Evolutionary conservation across 2,888 invertebrate species (phyloP).

Genomic region (Cerceris ruficornis): DNA sequence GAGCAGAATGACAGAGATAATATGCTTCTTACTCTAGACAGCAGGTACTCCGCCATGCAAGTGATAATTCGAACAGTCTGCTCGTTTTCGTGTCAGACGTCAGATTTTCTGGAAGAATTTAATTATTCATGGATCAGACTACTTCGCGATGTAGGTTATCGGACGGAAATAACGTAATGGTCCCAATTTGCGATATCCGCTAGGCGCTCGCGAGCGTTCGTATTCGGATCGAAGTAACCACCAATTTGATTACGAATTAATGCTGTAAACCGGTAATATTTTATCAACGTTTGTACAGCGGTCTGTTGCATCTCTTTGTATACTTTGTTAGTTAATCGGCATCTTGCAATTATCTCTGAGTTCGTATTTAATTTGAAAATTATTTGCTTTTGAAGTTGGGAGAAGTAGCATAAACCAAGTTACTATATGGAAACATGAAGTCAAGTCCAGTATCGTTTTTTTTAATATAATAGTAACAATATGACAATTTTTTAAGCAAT

Average conservation of each 20-base stretch:
- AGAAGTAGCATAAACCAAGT: no score
- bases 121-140: slow-evolving; percentile 78
- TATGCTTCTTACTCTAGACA: slow-evolving; percentile 70
- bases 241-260: slow-evolving; percentile 28
- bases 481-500: no score
- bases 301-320: not conserved
- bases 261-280: slow-evolving; percentile 1
- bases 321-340: no score
- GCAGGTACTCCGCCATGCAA: slow-evolving; percentile 78
- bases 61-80: slow-evolving; percentile 78
- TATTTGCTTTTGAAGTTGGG: no score
- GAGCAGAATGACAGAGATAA: slow-evolving; percentile 22
- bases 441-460: no score
- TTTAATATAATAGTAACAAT: no score
- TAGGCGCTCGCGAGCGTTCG: slow-evolving; percentile 43
- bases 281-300: not conserved
- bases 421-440: no score
- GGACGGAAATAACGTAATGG: slow-evolving; percentile 77
- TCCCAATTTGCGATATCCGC: slow-evolving; percentile 72
- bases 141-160: slow-evolving; percentile 77
- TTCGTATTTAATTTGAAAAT: no score
- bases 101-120: slow-evolving; percentile 77
- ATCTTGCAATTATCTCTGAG: no score
- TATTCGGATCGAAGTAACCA: slow-evolving; percentile 35
- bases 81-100: slow-evolving; percentile 78